Base-by-base conservation (phyloP, 1,140 invertebrate genomes). In the Chionoecetes opilio region DNA sequence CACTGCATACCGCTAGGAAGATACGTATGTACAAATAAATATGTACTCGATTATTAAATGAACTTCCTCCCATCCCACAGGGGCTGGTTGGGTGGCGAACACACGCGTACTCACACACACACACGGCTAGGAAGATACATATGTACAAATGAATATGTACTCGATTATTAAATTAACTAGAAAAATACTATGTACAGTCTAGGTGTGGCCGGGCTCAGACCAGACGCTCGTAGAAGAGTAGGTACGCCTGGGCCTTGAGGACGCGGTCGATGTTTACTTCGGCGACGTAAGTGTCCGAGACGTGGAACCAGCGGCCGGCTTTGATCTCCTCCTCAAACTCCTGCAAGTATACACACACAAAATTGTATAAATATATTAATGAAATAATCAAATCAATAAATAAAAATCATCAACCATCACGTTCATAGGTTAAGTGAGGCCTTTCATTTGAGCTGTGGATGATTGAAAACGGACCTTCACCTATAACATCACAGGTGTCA, bases 191-290 rank as follows among this genome's bases (percentile, higher is more conserved):
- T 95, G 38, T 95, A 95, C 94, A 95, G 37, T 94, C 75, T 75
- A 95, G 31, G 34, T 53, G 11, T 84, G 34, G 38, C 82, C 91
- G 8, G n/a, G 14, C 90, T 96, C 95, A 97, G 35, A 96, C 97
- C 96, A 99, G 98, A 97, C 99, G 98, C 97, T 99, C 99, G 97
- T 99, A 99, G 97, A 99, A 99, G 29, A 99, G 97, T 82, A 99
- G 97, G 97, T 99, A 99, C n/a, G 99, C 99, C 97, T 99, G 98
- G 75, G 98, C 98, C 96, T 98, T 97, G n/a, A 99, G 97, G 82
- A 99, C 99, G 90, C 97, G 97, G 0, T 98, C 97, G 97, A 99
- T 98, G 75, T 98, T 97, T 8, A 99, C 98, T 97, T 99, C 98
- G 38, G 97, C 97, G 0, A 99, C 99, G 96, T 97, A 97, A 92